Evolutionary conservation across 2,888 invertebrate genomes (phyloP).

Genomic region (Dusona sp.): DNA sequence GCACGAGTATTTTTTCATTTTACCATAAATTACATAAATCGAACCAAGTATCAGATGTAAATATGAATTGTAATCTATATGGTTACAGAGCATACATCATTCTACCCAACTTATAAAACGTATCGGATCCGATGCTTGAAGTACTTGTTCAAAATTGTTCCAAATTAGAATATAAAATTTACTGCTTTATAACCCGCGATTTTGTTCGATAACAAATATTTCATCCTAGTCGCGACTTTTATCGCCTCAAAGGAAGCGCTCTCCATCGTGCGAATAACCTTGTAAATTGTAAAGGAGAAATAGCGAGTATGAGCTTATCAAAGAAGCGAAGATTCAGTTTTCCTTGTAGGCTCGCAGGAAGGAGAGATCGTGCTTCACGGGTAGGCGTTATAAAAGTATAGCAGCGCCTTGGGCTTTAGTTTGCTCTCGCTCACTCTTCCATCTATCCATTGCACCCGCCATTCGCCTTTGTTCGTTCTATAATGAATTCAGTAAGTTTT

Average conservation of each 20-base stretch:
- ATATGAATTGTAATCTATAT: neutral
- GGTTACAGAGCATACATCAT: neutral
- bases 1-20: neutral
- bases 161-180: neutral
- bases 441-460: constrained; percentile 56
- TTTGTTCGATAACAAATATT: constrained; percentile 34
- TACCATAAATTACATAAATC: neutral
- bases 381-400: constrained; percentile 72
- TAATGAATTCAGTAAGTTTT: constrained; percentile 84
- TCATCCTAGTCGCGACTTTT: constrained; percentile 14
- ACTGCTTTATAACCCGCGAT: neutral
- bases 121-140: neutral
- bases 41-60: neutral
- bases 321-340: constrained; percentile 63
- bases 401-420: constrained; percentile 78
- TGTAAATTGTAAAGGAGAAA: constrained; percentile 57
- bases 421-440: constrained; percentile 68
- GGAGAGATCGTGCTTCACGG: constrained; percentile 45
- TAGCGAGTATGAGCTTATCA: constrained; percentile 64
- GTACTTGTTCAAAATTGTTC: neutral
- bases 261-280: constrained; percentile 33
- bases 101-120: neutral
- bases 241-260: neutral
- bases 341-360: constrained; percentile 50
- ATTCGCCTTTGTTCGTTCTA: constrained; percentile 81